Evolutionary conservation across 2,113 vertebrate genomes (phyloP), one percentile per base, ranked within the genome.

Genomic region (Actinemys pallida): DNA sequence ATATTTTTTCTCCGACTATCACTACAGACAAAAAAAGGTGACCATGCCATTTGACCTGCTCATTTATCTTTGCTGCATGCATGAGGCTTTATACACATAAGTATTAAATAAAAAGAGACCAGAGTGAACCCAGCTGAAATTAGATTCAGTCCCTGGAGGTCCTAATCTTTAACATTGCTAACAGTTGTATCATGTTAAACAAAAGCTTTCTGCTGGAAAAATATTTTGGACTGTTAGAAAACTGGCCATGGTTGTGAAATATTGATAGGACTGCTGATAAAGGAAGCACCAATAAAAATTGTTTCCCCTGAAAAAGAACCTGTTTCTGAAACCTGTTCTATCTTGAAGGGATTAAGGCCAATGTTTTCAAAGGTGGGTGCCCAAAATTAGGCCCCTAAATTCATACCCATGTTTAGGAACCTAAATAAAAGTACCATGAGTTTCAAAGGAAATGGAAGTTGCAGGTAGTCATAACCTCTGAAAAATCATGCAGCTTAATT

Each of bases 401-500:
- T 75, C 17, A 6, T 24, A 65, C 1, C 24, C 53, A 1, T 16
- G 19, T 14, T 31, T 39, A 79, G 52, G 8, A 88, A 76, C 14
- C 92, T 72, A 59, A 3, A 27, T 0, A 83, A 84, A 90, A 93
- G 83, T 4, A 25, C 47, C 16, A 45, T 0, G 7, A 69, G 16
- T 0, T 14, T 78, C 8, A 20, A 94, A 93, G 57, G 2, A 76
- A 54, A 81, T 1, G 42, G 4, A 0, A 1, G n/a, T 75, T 75
- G 72, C 72, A 75, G 20, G 39, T 14, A 3, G n/a, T 27, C 27
- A 69, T 31, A 11, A 80, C 79, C 53, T 49, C 45, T 81, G 53
- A 85, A 93, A n/a, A 91, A 56, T 56, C 76, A 54, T 78, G 7
- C 10, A 2, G 0, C 2, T 0, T 0, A 50, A 4, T 0, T 0